Conservation (phyloP, 2,888 invertebrate genomes). For the Caenorhabditis auriculariae region DNA sequence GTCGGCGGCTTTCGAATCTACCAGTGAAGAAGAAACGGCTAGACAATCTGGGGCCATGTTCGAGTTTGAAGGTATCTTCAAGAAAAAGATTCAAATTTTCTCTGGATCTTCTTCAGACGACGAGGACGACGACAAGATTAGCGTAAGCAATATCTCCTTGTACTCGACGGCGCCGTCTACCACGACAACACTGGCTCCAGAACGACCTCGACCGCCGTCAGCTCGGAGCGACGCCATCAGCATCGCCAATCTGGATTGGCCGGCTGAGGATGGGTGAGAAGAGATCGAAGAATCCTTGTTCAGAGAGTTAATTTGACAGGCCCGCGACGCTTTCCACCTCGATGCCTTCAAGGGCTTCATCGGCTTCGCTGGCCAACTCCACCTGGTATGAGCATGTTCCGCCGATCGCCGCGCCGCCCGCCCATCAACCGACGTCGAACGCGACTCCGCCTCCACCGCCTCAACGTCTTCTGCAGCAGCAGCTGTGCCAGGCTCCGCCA, state of each 20-base stretch:
- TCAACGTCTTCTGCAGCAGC: too few relatives aligned
- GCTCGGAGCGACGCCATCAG: constrained; percentile 29
- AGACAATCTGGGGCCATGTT: constrained; percentile 13
- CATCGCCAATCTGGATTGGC: constrained; percentile 36
- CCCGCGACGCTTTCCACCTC: constrained; percentile 19
- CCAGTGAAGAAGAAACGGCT: constrained; percentile 15
- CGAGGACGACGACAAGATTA: constrained; percentile 17
- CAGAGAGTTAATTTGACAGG: constrained; percentile 4
- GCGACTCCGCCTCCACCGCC: not conserved
- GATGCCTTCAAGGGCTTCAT: constrained; percentile 27
- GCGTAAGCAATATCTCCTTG: not conserved
- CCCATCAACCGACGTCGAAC: constrained; percentile 1
- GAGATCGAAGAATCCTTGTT: not conserved
- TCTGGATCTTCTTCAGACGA: constrained; percentile 10
- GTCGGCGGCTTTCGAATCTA: constrained; percentile 13
- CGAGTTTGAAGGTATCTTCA: constrained; percentile 28
- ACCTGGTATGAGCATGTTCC: constrained; percentile 27
- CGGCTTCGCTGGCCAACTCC: constrained; percentile 16
- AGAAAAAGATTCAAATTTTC: too few relatives aligned
- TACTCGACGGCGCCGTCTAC: not conserved
- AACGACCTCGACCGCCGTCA: constrained; percentile 39
- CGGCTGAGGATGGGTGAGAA: constrained; percentile 12
- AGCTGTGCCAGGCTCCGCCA: too few relatives aligned
- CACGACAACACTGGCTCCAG: constrained; percentile 14
- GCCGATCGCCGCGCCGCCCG: constrained; percentile 10